phyloP scores from a whole-genome alignment of 2,797 vertebrate species.

The Cottoperca gobio region DNA sequence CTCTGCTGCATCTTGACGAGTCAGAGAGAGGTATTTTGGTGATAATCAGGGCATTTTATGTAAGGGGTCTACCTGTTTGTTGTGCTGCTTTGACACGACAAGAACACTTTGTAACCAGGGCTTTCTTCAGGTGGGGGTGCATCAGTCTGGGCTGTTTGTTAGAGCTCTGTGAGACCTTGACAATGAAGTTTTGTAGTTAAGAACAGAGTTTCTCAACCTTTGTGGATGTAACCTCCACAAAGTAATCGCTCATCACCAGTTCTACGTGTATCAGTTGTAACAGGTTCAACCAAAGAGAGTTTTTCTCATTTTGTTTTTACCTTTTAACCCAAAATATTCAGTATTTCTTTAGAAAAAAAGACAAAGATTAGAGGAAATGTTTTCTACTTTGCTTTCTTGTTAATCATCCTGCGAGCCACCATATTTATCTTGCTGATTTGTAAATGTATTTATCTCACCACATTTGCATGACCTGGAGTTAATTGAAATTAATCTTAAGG shows the following conservation, averaged over 20 bases:
- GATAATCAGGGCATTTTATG: constrained; percentile 45
- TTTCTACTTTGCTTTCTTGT: neutral
- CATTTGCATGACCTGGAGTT: neutral
- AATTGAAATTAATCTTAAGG: neutral
- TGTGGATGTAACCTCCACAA: neutral
- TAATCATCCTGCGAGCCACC: neutral
- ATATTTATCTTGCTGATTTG: neutral
- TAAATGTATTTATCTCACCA: neutral
- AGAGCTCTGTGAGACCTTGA: constrained; percentile 20
- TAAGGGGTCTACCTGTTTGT: constrained; percentile 31
- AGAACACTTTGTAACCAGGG: constrained; percentile 7
- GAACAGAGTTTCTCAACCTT: neutral
- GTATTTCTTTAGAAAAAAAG: neutral
- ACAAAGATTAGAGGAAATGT: neutral
- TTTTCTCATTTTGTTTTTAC: neutral
- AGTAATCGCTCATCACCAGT: neutral
- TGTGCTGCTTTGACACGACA: constrained; percentile 22
- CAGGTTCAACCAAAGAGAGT: neutral
- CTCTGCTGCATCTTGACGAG: constrained; percentile 54
- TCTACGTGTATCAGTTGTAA: neutral
- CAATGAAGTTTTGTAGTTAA: neutral
- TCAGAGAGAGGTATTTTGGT: constrained; percentile 41
- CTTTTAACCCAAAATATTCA: neutral
- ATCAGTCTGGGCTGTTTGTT: neutral
- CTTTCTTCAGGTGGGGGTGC: neutral